Base-by-base conservation (phyloP, 2,888 invertebrate species). In the Drosophila rubida region DNA sequence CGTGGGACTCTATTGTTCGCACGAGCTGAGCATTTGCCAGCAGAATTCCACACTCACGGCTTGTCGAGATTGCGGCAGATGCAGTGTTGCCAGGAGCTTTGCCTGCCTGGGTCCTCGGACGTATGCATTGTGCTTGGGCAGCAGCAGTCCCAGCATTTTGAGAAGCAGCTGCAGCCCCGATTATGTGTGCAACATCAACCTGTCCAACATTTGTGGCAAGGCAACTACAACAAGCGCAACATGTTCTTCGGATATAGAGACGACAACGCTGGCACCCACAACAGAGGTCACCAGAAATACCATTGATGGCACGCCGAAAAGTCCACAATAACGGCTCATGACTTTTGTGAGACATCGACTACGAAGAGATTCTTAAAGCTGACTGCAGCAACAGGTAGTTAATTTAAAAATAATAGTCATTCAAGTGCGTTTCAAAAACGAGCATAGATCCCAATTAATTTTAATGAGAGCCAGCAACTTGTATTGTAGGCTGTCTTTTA, bases 111-210 rank as follows among this genome's bases (percentile, higher is more conserved):
- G 76, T 0, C 27, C 62, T 4, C 64, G 53, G 13, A 82, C 66
- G 0, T 90, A 74, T 44, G 75, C 80, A 3, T 54, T 90, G 19
- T 90, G 90, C 44, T 46, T 81, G 69, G 87, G 87, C 1, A 53
- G 51, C 14, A 41, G 19, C 1, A 55, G 44, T 0, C 60, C 64
- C 0, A 75, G 75, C 0, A n/a, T 25, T 13, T 42, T 74, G 4
- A 49, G 39, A 0, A 79, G 71, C n/a, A 69, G 23, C 6, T 90
- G 90, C 44, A 4, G 2, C 2, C 9, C 8, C 4, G 39, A 13
- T 1, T 7, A 25, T 1, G 67, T 71, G 19, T 75, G 77, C 58
- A 68, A 61, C 51, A 35, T 2, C 0, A 23, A 45, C 25, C 13
- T 53, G 4, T 39, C 46, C 4, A 0, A 16, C 4, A 68, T 72